Conservation (phyloP, 2,888 invertebrate genomes). For the Eumacrocentrus americanus region DNA sequence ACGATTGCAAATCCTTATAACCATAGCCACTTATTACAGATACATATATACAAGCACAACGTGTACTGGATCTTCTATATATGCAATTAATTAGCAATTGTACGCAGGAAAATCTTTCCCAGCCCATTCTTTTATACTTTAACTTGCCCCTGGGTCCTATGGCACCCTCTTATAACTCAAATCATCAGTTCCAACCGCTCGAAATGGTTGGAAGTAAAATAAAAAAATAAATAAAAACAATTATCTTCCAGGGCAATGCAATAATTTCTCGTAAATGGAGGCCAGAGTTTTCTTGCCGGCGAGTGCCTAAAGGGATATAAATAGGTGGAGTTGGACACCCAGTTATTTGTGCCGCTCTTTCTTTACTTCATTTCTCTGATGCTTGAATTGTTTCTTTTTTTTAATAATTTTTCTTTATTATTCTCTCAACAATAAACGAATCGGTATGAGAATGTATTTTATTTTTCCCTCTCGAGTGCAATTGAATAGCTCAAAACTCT, state of each 20-base stretch:
- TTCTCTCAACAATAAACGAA: conserved; percentile 1
- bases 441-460: background rate
- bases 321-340: background rate
- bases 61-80: too few species aligned
- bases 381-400: too few species aligned
- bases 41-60: too few species aligned
- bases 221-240: conserved; percentile 9
- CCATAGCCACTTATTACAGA: too few species aligned
- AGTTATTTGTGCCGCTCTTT: conserved; percentile 13
- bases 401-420: background rate
- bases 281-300: background rate
- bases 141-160: too few species aligned
- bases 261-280: conserved; percentile 20
- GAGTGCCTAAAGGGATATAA: conserved; percentile 9
- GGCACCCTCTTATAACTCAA: too few species aligned
- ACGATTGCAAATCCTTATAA: too few species aligned
- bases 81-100: too few species aligned
- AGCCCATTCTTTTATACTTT: too few species aligned
- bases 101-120: too few species aligned
- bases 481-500: conserved; percentile 9
- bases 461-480: background rate
- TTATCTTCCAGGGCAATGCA: conserved; percentile 12
- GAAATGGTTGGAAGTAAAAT: too few species aligned
- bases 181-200: too few species aligned
- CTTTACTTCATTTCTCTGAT: conserved; percentile 1